Conservation (phyloP, 2,113 vertebrate species). For the Hippolais icterina region DNA sequence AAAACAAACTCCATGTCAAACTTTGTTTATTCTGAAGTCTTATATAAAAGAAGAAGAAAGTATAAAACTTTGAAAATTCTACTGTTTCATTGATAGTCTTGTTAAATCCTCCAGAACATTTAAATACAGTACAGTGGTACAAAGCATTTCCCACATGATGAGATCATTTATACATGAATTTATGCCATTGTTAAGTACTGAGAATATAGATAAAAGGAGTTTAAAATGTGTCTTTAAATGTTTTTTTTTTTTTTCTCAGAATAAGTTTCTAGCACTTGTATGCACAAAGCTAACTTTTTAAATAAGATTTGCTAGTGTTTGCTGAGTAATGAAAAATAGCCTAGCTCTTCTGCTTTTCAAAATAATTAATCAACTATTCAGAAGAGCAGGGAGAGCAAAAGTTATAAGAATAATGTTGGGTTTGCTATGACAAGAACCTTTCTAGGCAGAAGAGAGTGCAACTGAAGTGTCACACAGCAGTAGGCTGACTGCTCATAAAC, state of each 20-base stretch:
- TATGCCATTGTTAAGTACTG: background rate
- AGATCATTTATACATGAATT: background rate
- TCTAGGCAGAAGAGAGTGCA: background rate
- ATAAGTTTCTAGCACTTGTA: background rate
- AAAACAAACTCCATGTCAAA: conserved; percentile 25
- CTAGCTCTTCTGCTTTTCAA: background rate
- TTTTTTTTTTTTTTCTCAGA: background rate
- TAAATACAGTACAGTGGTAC: background rate
- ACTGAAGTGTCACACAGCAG: background rate
- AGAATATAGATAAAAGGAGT: background rate
- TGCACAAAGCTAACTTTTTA: background rate
- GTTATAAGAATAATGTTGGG: background rate
- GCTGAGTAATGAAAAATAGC: background rate
- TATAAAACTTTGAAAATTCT: background rate
- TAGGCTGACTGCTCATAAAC: background rate
- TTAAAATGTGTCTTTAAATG: background rate
- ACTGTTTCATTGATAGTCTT: background rate
- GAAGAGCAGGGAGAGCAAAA: background rate
- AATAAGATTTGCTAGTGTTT: background rate
- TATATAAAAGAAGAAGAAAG: background rate
- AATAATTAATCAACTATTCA: background rate
- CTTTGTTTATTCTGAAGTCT: background rate
- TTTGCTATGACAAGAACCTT: background rate
- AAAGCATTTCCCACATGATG: background rate
- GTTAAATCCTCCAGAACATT: background rate